Base-by-base conservation (phyloP, 2,888 invertebrate species). In the Cyclophora punctaria region DNA sequence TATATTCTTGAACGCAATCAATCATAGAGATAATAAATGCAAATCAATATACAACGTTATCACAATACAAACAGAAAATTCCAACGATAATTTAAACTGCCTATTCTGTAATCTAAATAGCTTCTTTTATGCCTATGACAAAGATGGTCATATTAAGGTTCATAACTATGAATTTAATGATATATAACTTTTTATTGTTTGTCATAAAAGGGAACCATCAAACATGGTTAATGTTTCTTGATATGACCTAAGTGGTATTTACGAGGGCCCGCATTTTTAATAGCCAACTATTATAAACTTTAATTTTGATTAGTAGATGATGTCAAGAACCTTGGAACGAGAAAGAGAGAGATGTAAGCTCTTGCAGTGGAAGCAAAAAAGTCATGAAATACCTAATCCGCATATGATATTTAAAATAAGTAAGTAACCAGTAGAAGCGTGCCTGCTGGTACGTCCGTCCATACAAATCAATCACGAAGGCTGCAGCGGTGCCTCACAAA, bases 401-500 rank as follows among this genome's bases (percentile, higher is more conserved):
- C 20, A 20, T 20, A 20, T 20, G 20, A 20, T 20, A 20, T 20
- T 20, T 20, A 20, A 20, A 20, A 20, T 20, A 20, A 20, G 20
- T 20, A 20, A 20, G 20, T 20, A 20, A 20, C 20, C 20, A 20
- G 20, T 1, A 1, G 20, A 20, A 20, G 20, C 20, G 20, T 20
- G 20, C 20, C 20, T 20, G 20, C 20, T 20, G 20, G 20, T 20
- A 20, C 20, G 20, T 20, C 52, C 56, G 57, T 53, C 57, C 55
- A 61, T 56, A 53, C 51, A 60, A 51, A 73, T 71, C 63, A 66
- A 63, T 66, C 64, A 67, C 62, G 59, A 66, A 69, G 60, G 60
- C 63, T 64, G 62, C 56, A 63, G 62, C 60, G 5, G 48, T 59
- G 60, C 57, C 62, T 57, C 56, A 55, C 55, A 63, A 65, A 72